phyloP scores from a whole-genome alignment of 2,888 invertebrate genomes.

The Choristoneura rosaceana region DNA sequence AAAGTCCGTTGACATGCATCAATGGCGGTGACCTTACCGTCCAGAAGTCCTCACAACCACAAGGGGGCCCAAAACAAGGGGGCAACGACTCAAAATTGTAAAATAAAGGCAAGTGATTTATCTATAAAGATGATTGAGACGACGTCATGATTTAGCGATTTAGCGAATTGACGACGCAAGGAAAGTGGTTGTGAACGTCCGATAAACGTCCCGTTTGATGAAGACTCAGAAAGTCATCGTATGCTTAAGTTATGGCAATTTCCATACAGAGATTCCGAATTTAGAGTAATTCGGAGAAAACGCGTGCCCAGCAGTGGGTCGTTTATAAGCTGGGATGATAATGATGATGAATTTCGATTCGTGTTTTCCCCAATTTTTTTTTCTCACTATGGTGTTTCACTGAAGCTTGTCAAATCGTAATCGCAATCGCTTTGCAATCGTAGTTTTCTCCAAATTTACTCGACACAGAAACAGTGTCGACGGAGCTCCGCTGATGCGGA shows the following conservation, averaged over 20 bases:
- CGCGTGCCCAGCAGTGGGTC: too few relatives aligned
- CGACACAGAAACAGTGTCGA: too few relatives aligned
- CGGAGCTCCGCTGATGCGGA: too few relatives aligned
- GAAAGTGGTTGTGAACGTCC: neutral
- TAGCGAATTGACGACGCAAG: slow-evolving; percentile 7
- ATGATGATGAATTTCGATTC: too few relatives aligned
- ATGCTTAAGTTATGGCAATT: neutral
- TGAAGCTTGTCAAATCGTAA: too few relatives aligned
- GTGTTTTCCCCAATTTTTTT: too few relatives aligned
- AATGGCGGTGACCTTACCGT: slow-evolving; percentile 10
- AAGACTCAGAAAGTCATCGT: neutral
- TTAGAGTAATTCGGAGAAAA: too few relatives aligned
- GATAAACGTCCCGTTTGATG: neutral
- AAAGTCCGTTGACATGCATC: slow-evolving; percentile 8
- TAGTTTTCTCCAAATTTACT: too few relatives aligned
- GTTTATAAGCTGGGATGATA: too few relatives aligned
- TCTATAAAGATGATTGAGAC: slow-evolving; percentile 26
- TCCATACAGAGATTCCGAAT: neutral
- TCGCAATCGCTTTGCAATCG: too few relatives aligned
- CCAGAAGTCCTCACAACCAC: neutral
- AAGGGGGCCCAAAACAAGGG: too few relatives aligned
- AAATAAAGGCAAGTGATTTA: slow-evolving; percentile 28
- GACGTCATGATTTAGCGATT: slow-evolving; percentile 28
- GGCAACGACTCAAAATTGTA: slow-evolving; percentile 33
- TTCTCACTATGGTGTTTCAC: too few relatives aligned